These are phyloP conservation scores for Salmo trutta DNA, from an alignment of 2,797 vertebrate species.

Conservation along the genomic window DNA sequence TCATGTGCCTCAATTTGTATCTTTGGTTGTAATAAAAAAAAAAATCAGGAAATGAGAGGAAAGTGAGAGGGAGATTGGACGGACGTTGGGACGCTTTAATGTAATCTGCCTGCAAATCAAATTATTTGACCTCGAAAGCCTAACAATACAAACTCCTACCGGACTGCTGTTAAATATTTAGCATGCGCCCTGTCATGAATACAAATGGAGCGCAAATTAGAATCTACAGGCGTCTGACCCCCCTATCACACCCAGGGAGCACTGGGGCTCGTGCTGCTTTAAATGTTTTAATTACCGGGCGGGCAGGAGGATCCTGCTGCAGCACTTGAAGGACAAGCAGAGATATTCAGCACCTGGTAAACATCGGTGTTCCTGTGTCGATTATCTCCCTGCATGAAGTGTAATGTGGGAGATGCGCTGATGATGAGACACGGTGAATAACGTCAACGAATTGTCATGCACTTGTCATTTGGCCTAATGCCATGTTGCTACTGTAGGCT, in stretches of 20 bases:
- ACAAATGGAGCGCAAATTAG: constrained; percentile 97
- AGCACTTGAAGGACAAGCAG: constrained; percentile 84
- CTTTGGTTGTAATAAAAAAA: constrained; percentile 69
- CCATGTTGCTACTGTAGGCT: background rate
- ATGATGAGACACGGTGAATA: constrained; percentile 48
- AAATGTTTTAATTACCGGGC: constrained; percentile 95
- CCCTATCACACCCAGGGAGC: constrained; percentile 86
- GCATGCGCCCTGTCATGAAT: constrained; percentile 92
- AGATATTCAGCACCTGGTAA: constrained; percentile 77
- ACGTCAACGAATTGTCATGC: constrained; percentile 45
- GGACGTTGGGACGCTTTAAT: constrained; percentile 88
- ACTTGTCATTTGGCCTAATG: background rate
- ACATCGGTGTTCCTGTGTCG: constrained; percentile 62
- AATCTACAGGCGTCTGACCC: constrained; percentile 97
- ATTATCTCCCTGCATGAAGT: constrained; percentile 66
- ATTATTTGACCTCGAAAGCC: constrained; percentile 93
- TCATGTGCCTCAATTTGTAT: constrained; percentile 64
- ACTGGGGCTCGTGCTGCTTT: constrained; percentile 81
- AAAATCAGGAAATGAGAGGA: constrained; percentile 66
- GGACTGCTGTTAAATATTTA: constrained; percentile 96
- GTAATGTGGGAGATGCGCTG: constrained; percentile 54
- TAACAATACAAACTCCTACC: constrained; percentile 86
- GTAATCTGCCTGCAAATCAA: constrained; percentile 96
- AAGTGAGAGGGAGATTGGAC: constrained; percentile 76
- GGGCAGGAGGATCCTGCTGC: constrained; percentile 51